phyloP scores from a whole-genome alignment of 2,797 vertebrate genomes.

The Crenuchus spilurus region DNA sequence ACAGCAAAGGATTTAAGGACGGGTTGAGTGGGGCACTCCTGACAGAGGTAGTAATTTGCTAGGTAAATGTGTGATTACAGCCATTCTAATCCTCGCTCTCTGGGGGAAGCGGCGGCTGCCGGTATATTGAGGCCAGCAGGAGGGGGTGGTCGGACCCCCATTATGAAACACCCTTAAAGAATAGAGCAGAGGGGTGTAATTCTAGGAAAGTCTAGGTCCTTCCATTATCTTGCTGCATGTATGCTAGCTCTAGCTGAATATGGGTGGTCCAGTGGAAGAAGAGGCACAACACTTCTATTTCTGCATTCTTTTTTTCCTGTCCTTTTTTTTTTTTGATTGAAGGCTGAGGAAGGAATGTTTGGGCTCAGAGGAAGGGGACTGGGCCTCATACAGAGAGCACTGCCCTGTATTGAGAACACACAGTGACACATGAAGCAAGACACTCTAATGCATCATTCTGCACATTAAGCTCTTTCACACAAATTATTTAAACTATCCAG shows the following conservation, averaged over 20 bases:
- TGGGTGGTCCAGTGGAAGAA: conserved; percentile 52
- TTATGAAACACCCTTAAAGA: conserved; percentile 31
- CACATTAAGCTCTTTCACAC: too few relatives aligned
- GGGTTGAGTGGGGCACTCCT: conserved; percentile 65
- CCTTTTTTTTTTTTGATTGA: conserved; percentile 27
- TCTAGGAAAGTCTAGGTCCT: conserved; percentile 33
- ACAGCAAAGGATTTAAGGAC: conserved; percentile 62
- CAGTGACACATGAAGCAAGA: conserved; percentile 52
- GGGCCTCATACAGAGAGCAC: conserved; percentile 33
- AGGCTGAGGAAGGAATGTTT: conserved; percentile 44
- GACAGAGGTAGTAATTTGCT: conserved; percentile 74
- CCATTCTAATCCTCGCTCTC: conserved; percentile 60
- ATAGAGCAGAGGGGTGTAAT: conserved; percentile 43
- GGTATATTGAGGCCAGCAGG: conserved; percentile 46
- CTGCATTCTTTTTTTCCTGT: conserved; percentile 2
- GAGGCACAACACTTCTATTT: conserved; percentile 40
- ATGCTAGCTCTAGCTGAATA: conserved; percentile 28
- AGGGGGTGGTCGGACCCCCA: not conserved
- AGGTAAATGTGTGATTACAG: conserved; percentile 78
- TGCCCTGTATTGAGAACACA: conserved; percentile 39
- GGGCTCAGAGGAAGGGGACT: conserved; percentile 24
- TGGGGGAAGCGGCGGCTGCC: conserved; percentile 39
- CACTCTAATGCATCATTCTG: conserved; percentile 19
- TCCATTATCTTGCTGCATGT: conserved; percentile 42
- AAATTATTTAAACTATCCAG: too few relatives aligned